Conservation (phyloP, 2,888 invertebrate genomes). For the Volucella bombylans region DNA sequence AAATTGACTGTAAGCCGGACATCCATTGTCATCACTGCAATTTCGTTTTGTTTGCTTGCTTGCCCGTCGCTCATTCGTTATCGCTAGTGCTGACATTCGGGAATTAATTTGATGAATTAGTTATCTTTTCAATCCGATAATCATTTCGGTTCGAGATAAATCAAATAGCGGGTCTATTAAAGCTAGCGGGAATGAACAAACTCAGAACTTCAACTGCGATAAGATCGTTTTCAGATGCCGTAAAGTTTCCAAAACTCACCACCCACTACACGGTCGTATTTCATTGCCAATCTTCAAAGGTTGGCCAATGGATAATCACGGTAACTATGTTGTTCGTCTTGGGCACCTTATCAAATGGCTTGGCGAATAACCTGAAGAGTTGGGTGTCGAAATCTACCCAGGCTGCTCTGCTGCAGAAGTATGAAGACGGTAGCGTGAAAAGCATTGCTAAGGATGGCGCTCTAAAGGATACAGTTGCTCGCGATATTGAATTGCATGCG, state of each 20-base stretch:
- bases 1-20: not conserved
- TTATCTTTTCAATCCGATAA: slow-evolving; percentile 2
- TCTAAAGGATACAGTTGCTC: slow-evolving; percentile 96
- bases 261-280: slow-evolving; percentile 95
- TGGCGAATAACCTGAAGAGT: slow-evolving; percentile 96
- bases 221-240: slow-evolving; percentile 79
- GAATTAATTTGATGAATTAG: slow-evolving; percentile 37
- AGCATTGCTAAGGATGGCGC: slow-evolving; percentile 98
- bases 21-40: slow-evolving; percentile 3
- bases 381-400: slow-evolving; percentile 97
- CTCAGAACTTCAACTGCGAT: slow-evolving; percentile 77
- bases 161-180: slow-evolving; percentile 66
- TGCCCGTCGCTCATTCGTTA: not conserved
- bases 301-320: slow-evolving; percentile 83
- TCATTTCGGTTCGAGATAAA: slow-evolving; percentile 8
- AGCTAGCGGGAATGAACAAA: slow-evolving; percentile 75
- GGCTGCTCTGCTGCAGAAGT: slow-evolving; percentile 93
- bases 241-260: slow-evolving; percentile 91
- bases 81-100: not conserved
- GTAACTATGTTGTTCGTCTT: slow-evolving; percentile 96
- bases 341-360: slow-evolving; percentile 98
- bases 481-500: slow-evolving; percentile 99
- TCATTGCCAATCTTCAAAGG: slow-evolving; percentile 91
- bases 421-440: slow-evolving; percentile 95
- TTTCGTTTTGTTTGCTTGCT: not conserved